Conservation (phyloP, 2,113 vertebrate genomes). For the Piaya cayana region DNA sequence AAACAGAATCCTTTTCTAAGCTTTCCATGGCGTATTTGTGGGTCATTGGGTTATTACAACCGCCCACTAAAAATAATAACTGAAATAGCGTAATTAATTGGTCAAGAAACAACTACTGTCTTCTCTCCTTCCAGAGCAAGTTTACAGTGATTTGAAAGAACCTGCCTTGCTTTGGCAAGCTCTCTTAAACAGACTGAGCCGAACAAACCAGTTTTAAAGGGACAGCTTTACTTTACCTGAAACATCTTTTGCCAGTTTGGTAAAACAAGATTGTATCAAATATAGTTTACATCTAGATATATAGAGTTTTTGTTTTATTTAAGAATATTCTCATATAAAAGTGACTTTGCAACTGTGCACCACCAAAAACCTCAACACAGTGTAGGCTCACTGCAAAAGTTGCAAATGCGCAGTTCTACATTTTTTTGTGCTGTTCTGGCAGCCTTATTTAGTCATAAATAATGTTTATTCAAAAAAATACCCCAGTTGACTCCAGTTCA, state of each 20-base stretch:
- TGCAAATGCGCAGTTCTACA: background rate
- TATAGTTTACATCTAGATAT: background rate
- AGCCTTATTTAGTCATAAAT: background rate
- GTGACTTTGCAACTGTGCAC: background rate
- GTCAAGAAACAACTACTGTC: background rate
- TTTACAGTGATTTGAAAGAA: background rate
- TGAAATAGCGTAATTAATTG: background rate
- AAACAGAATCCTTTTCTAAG: background rate
- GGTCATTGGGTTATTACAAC: background rate
- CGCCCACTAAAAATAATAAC: background rate
- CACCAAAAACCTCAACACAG: background rate
- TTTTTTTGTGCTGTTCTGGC: constrained; percentile 29
- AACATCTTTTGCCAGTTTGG: background rate
- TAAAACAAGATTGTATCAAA: background rate
- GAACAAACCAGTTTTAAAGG: background rate
- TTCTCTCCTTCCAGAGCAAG: background rate
- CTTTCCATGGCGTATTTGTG: background rate
- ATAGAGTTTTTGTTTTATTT: background rate
- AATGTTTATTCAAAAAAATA: background rate
- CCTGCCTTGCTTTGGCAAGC: background rate
- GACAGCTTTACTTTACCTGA: background rate
- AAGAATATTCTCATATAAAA: constrained; percentile 36
- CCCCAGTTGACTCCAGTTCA: background rate
- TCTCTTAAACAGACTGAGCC: background rate
- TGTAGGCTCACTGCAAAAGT: constrained; percentile 10